Evolutionary conservation across 2,797 vertebrate species (phyloP).

Genomic region (Pseudomugil gertrudae): DNA sequence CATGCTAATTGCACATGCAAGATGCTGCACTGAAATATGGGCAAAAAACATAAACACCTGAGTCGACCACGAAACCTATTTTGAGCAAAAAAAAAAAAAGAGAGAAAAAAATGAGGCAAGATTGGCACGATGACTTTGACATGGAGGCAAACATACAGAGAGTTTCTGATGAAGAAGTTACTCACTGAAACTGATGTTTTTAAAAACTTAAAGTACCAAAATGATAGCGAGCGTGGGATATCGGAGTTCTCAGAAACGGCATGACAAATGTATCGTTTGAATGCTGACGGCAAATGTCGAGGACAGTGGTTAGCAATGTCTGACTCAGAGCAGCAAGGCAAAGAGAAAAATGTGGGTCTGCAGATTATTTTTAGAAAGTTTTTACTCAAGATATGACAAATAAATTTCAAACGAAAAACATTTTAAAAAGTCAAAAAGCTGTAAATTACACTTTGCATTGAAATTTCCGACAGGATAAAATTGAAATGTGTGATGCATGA

Average conservation of each 20-base stretch:
- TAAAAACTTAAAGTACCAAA: constrained; percentile 40
- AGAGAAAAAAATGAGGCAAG: not conserved
- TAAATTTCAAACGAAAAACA: constrained; percentile 9
- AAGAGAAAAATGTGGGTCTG: constrained; percentile 15
- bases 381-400: constrained; percentile 30
- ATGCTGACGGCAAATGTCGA: constrained; percentile 50
- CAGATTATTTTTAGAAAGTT: constrained; percentile 54
- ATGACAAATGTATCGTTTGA: constrained; percentile 45
- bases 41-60: constrained; percentile 34
- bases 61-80: constrained; percentile 25
- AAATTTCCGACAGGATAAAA: constrained; percentile 30
- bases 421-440: constrained; percentile 3
- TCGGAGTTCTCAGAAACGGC: constrained; percentile 44
- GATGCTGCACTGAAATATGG: constrained; percentile 22
- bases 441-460: constrained; percentile 19
- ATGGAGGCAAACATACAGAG: constrained; percentile 38
- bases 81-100: constrained; percentile 15
- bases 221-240: constrained; percentile 65
- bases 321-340: constrained; percentile 37
- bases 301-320: constrained; percentile 57
- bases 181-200: constrained; percentile 58
- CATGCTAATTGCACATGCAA: constrained; percentile 51
- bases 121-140: constrained; percentile 32
- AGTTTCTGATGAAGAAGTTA: constrained; percentile 59
- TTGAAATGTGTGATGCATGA: constrained; percentile 36